Evolutionary conservation across 2,888 invertebrate species (phyloP).

Genomic region (Drosophila nr. medialis): DNA sequence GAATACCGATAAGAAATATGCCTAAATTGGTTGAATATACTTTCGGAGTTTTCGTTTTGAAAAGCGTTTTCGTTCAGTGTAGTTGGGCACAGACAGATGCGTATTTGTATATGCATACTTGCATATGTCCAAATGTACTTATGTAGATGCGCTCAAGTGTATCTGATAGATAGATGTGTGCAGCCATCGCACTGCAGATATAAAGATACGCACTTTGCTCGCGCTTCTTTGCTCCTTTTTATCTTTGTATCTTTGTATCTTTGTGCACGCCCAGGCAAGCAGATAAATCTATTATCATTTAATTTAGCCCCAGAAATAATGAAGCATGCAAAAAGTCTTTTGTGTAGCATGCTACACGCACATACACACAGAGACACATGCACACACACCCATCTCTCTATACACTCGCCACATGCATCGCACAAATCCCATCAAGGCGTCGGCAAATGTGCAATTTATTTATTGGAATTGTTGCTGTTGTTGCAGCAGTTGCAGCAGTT

Average conservation of each 20-base stretch:
- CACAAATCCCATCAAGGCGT: constrained; percentile 69
- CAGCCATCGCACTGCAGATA: constrained; percentile 6
- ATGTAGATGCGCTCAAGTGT: constrained; percentile 5
- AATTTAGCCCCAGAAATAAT: constrained; percentile 73
- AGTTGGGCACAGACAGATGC: background rate
- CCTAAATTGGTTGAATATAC: background rate
- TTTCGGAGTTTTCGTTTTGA: background rate
- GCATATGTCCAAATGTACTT: background rate
- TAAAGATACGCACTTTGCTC: constrained; percentile 11
- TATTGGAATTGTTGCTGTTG: constrained; percentile 44
- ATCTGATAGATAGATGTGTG: constrained; percentile 7
- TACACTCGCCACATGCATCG: constrained; percentile 37
- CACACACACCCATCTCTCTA: background rate
- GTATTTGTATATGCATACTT: background rate
- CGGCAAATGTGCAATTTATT: constrained; percentile 71
- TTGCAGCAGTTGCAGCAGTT: background rate
- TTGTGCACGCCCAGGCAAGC: constrained; percentile 51
- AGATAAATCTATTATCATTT: constrained; percentile 77
- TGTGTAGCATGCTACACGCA: constrained; percentile 23
- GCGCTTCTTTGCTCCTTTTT: background rate
- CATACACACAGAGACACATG: background rate
- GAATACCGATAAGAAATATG: background rate
- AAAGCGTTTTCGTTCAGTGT: background rate
- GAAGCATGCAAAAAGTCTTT: constrained; percentile 67
- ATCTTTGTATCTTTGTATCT: constrained; percentile 15